A percentile compares a stretch with the other conserved stretches of the same genome.
phyloP scores from a whole-genome alignment of 2,888 invertebrate species.

The Drosophila neutralis region DNA sequence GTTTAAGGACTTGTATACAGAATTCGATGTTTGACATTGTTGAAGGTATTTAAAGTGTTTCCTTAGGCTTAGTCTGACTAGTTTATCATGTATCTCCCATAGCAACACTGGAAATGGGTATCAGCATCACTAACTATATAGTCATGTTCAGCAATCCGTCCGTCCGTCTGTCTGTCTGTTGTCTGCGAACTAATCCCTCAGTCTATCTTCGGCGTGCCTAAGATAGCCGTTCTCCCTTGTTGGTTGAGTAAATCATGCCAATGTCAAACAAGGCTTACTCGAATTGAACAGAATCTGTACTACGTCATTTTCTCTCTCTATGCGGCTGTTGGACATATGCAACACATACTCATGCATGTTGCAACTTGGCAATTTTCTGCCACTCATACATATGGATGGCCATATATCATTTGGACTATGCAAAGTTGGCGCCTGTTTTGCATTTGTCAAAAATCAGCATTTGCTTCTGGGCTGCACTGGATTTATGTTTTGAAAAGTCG shows the following conservation, averaged over 20 bases:
- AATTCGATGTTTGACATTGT: not conserved
- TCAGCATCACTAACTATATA: not conserved
- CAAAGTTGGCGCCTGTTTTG: conserved; percentile 50
- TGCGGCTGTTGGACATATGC: not conserved
- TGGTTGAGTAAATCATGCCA: not conserved
- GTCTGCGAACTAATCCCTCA: no score
- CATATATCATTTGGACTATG: conserved; percentile 65
- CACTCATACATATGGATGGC: conserved; percentile 45
- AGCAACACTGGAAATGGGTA: not conserved
- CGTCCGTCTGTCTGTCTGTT: not conserved
- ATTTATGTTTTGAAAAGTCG: conserved; percentile 10
- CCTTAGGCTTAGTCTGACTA: not conserved
- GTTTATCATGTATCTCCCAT: not conserved
- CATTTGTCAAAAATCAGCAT: conserved; percentile 54
- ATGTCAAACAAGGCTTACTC: not conserved
- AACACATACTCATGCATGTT: not conserved
- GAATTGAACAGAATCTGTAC: not conserved
- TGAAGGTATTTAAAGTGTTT: not conserved
- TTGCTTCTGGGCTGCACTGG: conserved; percentile 15
- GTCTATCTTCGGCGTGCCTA: not conserved
- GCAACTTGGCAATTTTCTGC: not conserved
- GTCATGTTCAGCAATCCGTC: not conserved
- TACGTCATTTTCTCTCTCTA: not conserved
- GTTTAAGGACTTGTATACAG: conserved; percentile 30
- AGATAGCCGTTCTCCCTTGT: not conserved